Evolutionary conservation across 2,888 invertebrate species (phyloP).

Genomic region (Augochlorella aurata): DNA sequence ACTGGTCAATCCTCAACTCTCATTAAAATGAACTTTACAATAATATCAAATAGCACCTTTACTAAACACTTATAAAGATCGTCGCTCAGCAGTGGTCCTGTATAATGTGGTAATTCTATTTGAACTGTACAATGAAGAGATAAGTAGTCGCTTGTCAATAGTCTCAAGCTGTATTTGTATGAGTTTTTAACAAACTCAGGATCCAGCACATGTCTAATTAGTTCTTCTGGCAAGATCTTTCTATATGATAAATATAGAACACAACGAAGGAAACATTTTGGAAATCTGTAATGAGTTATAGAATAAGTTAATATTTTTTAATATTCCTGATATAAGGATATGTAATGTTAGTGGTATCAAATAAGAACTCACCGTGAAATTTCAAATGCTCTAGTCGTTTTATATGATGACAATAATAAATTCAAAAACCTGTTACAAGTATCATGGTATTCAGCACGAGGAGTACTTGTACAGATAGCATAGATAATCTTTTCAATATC

Average conservation of each 20-base stretch:
- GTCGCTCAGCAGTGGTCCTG: slow-evolving; percentile 5
- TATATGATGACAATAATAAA: slow-evolving; percentile 81
- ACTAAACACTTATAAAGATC: background rate
- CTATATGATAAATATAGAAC: slow-evolving; percentile 20
- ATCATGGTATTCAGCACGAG: slow-evolving; percentile 82
- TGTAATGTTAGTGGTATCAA: background rate
- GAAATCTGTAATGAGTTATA: slow-evolving; percentile 57
- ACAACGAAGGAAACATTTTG: slow-evolving; percentile 41
- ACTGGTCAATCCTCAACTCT: too few species aligned
- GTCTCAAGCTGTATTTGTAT: background rate
- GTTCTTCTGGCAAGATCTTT: slow-evolving; percentile 73
- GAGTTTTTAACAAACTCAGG: background rate
- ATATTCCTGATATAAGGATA: background rate
- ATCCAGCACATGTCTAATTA: slow-evolving; percentile 81
- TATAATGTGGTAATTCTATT: slow-evolving; percentile 39
- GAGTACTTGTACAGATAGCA: slow-evolving; percentile 85
- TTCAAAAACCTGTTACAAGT: slow-evolving; percentile 81
- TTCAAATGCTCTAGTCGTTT: slow-evolving; percentile 29
- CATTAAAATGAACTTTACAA: too few species aligned
- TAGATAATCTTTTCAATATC: slow-evolving; percentile 89
- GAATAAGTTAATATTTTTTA: background rate
- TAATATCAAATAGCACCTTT: slow-evolving; percentile 26
- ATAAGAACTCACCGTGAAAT: slow-evolving; percentile 30
- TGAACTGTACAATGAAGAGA: background rate
- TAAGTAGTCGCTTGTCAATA: slow-evolving; percentile 8